Evolutionary conservation across 2,888 invertebrate species (phyloP), one percentile per base, ranked within the genome.

Genomic region (Panopea generosa): DNA sequence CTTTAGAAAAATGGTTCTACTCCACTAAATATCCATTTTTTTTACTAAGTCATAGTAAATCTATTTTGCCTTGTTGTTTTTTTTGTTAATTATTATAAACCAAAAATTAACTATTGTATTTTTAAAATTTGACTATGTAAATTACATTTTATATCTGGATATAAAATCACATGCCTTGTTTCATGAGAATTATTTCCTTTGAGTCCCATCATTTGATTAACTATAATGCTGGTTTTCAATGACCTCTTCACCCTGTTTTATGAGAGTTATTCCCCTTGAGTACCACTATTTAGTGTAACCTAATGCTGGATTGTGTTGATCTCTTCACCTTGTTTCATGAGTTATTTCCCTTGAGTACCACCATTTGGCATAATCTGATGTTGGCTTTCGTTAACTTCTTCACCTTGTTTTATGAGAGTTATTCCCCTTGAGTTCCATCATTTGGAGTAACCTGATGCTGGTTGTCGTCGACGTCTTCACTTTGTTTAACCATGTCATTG

Each of bases 391-490:
- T 16, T 22, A 18, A 29, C 45, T n/a, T 59, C 45, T 11, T 9
- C 11, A 3, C 18, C 11, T 16, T 47, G 38, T 33, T 24, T 22
- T 43, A 43, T 53, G n/a, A 7, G 33, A 33, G 6, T 33, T 33
- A 20, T 40, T 63, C 62, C 40, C 52, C 62, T 63, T 63, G 43
- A 47, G 24, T 45, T 7, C 29, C 27, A 16, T 71, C 52, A 16
- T 27, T 43, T 18, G 27, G 14, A 27, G 22, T n/a, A 7, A 33
- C 33, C 33, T 33, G 33, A 7, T 11, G 6, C 11, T 26, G 16
- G 18, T 49, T 68, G 3, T 52, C 52, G 20, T 9, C 18, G 22
- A 24, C 45, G 14, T 65, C 53, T 11, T 9, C 24, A 9, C 18
- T 20, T 22, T 29, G 38, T 33, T 24, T 7, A 40, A 43, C 63